Evolutionary conservation across 1,140 invertebrate genomes (phyloP).

Genomic region (Chelonus insularis): DNA sequence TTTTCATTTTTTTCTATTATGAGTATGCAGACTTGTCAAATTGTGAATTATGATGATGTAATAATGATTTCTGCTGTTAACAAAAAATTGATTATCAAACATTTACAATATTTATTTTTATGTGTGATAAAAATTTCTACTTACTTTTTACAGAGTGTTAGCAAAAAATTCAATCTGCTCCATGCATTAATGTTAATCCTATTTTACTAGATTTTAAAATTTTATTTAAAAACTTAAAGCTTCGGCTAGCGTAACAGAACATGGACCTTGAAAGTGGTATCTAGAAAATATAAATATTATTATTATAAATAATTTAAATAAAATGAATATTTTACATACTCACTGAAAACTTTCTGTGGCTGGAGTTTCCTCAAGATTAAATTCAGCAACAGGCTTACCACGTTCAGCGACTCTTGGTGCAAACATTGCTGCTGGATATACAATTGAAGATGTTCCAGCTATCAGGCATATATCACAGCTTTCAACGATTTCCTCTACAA

Average conservation of each 20-base stretch:
- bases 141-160: too few species aligned
- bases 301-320: neutral
- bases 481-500: slow-evolving; percentile 65
- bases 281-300: neutral
- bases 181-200: too few species aligned
- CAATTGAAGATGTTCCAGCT: slow-evolving; percentile 84
- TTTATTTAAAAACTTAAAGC: slow-evolving; percentile 2
- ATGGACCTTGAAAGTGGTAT: neutral
- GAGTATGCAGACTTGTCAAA: too few species aligned
- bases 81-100: too few species aligned
- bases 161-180: too few species aligned
- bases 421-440: slow-evolving; percentile 94
- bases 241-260: slow-evolving; percentile 17
- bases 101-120: too few species aligned
- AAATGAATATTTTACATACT: slow-evolving; percentile 34
- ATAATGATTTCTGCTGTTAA: too few species aligned
- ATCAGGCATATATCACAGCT: slow-evolving; percentile 83
- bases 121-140: too few species aligned
- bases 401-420: slow-evolving; percentile 76
- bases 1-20: too few species aligned
- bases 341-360: slow-evolving; percentile 72
- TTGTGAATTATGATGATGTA: too few species aligned
- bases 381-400: slow-evolving; percentile 84
- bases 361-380: slow-evolving; percentile 82
- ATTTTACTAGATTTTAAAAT: too few species aligned